Conservation (phyloP, 2,797 vertebrate genomes). For the Morelia viridis region DNA sequence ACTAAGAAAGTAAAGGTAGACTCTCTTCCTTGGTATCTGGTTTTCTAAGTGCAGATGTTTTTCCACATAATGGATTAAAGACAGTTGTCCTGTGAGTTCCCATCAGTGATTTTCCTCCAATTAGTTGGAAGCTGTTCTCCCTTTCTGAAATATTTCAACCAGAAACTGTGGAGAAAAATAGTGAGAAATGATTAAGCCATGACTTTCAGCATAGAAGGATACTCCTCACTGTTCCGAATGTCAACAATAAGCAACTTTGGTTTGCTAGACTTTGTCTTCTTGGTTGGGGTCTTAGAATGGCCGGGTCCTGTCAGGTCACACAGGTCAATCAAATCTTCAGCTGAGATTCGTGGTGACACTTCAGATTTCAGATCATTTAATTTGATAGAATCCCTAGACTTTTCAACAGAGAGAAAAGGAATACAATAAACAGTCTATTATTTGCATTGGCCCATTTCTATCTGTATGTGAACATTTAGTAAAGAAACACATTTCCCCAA, state of each 20-base stretch:
- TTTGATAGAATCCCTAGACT: constrained; percentile 91
- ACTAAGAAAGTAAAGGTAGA: not conserved
- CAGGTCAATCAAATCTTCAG: constrained; percentile 93
- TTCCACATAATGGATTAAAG: not conserved
- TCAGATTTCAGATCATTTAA: constrained; percentile 93
- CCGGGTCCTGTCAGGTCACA: constrained; percentile 85
- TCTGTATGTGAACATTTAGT: not conserved
- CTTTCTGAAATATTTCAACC: not conserved
- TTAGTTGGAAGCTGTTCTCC: not conserved
- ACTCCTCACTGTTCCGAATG: constrained; percentile 92
- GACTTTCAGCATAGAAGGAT: constrained; percentile 79
- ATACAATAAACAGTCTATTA: not conserved
- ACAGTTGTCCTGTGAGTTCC: no score
- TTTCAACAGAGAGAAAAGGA: constrained; percentile 48
- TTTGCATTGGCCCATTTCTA: not conserved
- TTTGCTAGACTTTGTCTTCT: constrained; percentile 86
- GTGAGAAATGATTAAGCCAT: not conserved
- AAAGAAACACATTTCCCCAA: not conserved
- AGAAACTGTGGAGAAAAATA: not conserved
- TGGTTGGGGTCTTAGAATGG: constrained; percentile 81
- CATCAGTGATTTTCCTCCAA: not conserved
- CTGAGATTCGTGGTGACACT: constrained; percentile 91
- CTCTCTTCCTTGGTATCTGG: not conserved
- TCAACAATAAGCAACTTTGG: constrained; percentile 95
- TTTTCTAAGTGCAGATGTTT: not conserved